Percentiles rank a stretch among this genome's conserved stretches.
These are phyloP conservation scores for Cerastis rubricosa DNA, from an alignment of 2,888 invertebrate genomes.

Conservation along the genomic window DNA sequence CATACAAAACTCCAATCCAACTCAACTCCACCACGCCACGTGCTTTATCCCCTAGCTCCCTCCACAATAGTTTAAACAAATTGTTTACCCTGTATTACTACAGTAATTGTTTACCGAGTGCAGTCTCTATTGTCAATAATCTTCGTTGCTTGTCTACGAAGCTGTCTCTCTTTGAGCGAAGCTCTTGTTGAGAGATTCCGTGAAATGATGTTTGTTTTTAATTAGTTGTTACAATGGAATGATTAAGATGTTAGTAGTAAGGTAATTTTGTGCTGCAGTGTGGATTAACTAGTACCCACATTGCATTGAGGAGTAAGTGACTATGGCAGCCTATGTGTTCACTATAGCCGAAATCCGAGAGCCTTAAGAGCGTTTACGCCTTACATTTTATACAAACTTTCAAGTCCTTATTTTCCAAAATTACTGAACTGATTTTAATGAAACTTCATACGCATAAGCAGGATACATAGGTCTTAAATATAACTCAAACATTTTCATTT, in stretches of 20 bases:
- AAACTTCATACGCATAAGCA: too few species aligned
- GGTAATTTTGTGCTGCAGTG: background rate
- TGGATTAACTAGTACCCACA: background rate
- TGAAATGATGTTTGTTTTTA: constrained; percentile 35
- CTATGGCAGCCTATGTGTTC: background rate
- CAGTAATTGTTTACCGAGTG: constrained; percentile 50
- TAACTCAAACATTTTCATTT: too few species aligned
- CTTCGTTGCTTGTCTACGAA: constrained; percentile 4
- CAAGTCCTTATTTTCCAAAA: too few species aligned
- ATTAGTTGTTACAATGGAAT: constrained; percentile 17
- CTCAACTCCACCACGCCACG: constrained; percentile 24
- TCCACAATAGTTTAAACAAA: constrained; percentile 64
- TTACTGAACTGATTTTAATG: too few species aligned
- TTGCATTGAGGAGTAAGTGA: background rate
- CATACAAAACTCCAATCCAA: constrained; percentile 12
- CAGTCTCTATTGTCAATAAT: constrained; percentile 43
- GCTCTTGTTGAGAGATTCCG: background rate
- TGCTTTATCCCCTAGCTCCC: constrained; percentile 28
- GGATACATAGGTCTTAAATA: too few species aligned
- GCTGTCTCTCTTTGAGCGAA: background rate
- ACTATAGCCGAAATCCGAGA: background rate
- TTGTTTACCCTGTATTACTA: constrained; percentile 62
- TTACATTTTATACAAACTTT: too few species aligned
- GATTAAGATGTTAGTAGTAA: background rate
- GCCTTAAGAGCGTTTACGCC: too few species aligned